Base-by-base conservation (phyloP, 2,888 invertebrate species). In the Acanthacorydalis orientalis region DNA sequence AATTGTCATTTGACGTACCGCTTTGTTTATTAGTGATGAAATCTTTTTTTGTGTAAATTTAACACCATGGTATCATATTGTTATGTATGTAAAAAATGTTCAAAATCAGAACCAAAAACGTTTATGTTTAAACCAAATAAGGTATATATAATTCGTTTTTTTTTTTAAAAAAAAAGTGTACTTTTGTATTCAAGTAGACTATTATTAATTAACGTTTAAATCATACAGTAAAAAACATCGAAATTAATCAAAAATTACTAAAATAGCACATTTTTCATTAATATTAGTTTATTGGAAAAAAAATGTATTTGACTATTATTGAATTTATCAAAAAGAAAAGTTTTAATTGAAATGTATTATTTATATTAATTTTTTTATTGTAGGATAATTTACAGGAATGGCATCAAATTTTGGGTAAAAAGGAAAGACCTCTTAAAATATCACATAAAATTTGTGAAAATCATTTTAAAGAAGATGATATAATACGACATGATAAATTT, bases 121-220 rank as follows among this genome's bases (percentile, higher is more conserved):
- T 43, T 31, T 31, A 43, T 43, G 43, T 43, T 43, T 23, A 43
- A 43, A 23, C 43, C 43, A 43, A 43, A 41, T 23, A 43, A 31
- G 43, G 43, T 43, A 23, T 10, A 31, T 43, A 41, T 37, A 37
- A 35, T 11, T 35, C 4, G 10, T 35, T 11, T 35, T 11, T 3
- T 35, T 3, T 11, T 35, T 35, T 35, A n/a, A n/a, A n/a, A n/a
- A n/a, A n/a, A n/a, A n/a, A n/a, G n/a, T n/a, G n/a, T n/a, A n/a
- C n/a, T n/a, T n/a, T n/a, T n/a, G n/a, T n/a, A n/a, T n/a, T n/a
- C n/a, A n/a, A n/a, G n/a, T n/a, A n/a, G n/a, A n/a, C n/a, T n/a
- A n/a, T n/a, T n/a, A n/a, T n/a, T n/a, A n/a, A n/a, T n/a, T n/a
- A n/a, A n/a, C n/a, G n/a, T n/a, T n/a, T n/a, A n/a, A n/a, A n/a